These are phyloP conservation scores for Nephrotoma appendiculata DNA, from an alignment of 2,888 invertebrate genomes.

Conservation along the genomic window DNA sequence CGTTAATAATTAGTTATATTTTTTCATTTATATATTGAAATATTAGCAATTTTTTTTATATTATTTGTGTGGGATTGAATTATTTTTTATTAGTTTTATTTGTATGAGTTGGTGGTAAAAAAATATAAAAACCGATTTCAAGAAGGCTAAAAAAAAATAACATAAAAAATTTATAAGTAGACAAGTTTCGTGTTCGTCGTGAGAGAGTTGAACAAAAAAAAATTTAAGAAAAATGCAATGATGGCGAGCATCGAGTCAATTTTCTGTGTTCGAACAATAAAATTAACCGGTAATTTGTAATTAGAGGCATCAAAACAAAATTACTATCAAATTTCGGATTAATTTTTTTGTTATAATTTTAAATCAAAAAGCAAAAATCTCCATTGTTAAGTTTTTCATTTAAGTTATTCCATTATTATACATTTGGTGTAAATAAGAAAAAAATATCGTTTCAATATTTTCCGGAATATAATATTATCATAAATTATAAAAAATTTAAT, in stretches of 20 bases:
- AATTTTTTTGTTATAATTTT: background rate
- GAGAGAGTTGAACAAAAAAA: slow-evolving; percentile 1
- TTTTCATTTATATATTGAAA: background rate
- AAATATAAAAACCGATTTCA: background rate
- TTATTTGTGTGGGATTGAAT: background rate
- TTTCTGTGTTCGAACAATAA: slow-evolving; percentile 4
- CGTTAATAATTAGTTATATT: background rate
- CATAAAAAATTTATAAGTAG: background rate
- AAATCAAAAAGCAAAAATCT: background rate
- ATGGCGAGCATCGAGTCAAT: slow-evolving; percentile 13
- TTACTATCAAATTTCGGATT: background rate
- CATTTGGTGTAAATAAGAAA: slow-evolving; percentile 1
- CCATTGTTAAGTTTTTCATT: background rate
- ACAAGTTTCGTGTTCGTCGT: slow-evolving; percentile 1
- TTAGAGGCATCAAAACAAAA: background rate
- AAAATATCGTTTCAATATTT: background rate
- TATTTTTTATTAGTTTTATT: background rate
- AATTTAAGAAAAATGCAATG: slow-evolving; percentile 8
- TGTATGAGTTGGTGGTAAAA: background rate
- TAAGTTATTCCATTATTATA: background rate
- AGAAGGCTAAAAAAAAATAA: background rate
- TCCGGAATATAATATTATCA: background rate
- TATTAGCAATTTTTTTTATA: background rate
- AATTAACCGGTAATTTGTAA: slow-evolving; percentile 4
- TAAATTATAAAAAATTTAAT: background rate